These are phyloP conservation scores for Protobothrops mucrosquamatus DNA, from an alignment of 2,113 vertebrate species.

Conservation along the genomic window DNA sequence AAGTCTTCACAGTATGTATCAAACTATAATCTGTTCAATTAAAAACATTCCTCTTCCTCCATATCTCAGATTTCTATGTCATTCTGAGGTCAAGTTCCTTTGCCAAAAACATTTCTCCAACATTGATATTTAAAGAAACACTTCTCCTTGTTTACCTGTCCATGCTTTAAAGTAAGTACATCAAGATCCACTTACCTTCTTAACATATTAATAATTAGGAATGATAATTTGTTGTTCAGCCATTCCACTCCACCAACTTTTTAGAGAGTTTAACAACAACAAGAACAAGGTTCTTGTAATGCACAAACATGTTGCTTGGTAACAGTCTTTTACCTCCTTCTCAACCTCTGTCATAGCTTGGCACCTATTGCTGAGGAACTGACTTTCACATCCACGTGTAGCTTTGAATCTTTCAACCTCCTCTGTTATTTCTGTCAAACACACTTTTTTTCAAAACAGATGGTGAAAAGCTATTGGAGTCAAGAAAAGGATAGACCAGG, in stretches of 20 bases:
- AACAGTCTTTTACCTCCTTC: not conserved
- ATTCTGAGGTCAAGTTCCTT: not conserved
- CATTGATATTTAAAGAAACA: not conserved
- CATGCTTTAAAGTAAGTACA: not conserved
- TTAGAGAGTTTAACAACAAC: not conserved
- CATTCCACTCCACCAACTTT: not conserved
- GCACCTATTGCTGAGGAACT: not conserved
- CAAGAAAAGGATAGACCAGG: not conserved
- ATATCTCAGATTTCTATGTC: not conserved
- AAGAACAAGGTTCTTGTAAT: not conserved
- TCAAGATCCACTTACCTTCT: not conserved
- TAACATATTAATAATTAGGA: not conserved
- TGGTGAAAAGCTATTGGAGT: not conserved
- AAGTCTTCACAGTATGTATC: not conserved
- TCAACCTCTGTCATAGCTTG: not conserved
- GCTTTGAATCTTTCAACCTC: constrained; percentile 30
- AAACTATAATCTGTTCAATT: not conserved
- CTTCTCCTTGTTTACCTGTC: not conserved
- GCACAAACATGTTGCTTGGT: constrained; percentile 44
- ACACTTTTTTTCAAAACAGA: not conserved
- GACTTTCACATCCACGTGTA: constrained; percentile 22
- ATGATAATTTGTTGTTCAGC: constrained; percentile 23
- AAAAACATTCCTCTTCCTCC: not conserved
- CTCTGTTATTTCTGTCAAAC: constrained; percentile 29
- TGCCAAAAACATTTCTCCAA: not conserved